Evolutionary conservation across 2,797 vertebrate species (phyloP), one percentile per base, ranked within the genome.

Genomic region (Fistularia tabacaria): DNA sequence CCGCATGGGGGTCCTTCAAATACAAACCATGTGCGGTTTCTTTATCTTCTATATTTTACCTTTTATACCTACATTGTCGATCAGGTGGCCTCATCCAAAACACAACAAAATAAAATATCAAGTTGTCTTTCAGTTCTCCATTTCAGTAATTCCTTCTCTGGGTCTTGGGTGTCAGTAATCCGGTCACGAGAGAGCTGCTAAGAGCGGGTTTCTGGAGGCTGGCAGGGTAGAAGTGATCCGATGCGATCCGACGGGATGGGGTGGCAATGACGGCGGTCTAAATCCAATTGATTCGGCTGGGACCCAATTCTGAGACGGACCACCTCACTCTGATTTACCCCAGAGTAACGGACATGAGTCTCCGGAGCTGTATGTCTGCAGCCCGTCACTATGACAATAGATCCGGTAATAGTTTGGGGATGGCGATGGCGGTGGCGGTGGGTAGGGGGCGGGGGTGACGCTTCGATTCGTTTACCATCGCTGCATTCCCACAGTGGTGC

Each of bases 401-500:
- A 77, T 82, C 71, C 72, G 9, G 40, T 46, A 25, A 14, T 2
- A 43, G 13, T 36, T 36, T 38, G 12, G n/a, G 12, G 6, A 10
- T 11, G 11, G 14, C 12, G 6, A 10, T 11, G 11, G 14, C 12
- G 9, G 41, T 1, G 10, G 36, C 3, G 1, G 2, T 0, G 4
- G 4, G 6, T 1, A 3, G 7, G 9, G 12, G 51, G 37, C n/a
- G 10, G 14, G 14, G 9, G 11, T 5, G 25, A 42, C 61, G 59
- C 54, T 48, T 59, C 45, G 61, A 63, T 58, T 51, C 67, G 64
- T 73, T 81, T 81, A 84, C 77, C 81, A 77, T 51, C 77, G 57
- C 84, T 87, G 85, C 88, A 89, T 89, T 89, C 85, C 83, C 86
- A 86, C 86, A 87, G 83, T 87, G 84, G 80, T 82, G 81, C 80